Conservation (phyloP, 1,140 invertebrate genomes). For the Megathymus violae region DNA sequence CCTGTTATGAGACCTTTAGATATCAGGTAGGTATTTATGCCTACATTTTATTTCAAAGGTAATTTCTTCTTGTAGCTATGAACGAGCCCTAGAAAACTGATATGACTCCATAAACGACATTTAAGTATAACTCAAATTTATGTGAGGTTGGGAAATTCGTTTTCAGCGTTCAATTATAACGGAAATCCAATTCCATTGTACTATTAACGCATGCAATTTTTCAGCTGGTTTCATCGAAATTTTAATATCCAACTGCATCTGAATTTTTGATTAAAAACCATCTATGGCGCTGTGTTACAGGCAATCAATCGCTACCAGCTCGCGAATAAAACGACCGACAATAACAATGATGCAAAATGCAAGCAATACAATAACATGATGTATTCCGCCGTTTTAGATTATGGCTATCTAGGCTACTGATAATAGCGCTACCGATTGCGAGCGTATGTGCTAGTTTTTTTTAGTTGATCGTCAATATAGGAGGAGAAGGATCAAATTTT, state of each 20-base stretch:
- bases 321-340: neutral
- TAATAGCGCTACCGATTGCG: neutral
- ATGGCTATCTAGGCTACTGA: neutral
- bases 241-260: constrained; percentile 4
- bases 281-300: neutral
- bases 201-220: constrained; percentile 5
- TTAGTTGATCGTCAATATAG: too few species aligned
- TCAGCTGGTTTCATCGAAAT: constrained; percentile 2
- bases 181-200: neutral
- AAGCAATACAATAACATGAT: neutral
- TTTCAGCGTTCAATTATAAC: constrained; percentile 3
- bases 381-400: neutral
- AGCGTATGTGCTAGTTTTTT: too few species aligned
- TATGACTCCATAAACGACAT: constrained; percentile 1
- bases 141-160: neutral
- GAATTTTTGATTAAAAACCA: constrained; percentile 1
- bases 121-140: neutral
- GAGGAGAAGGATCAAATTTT: too few species aligned
- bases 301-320: neutral
- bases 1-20: too few species aligned
- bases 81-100: neutral
- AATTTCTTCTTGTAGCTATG: neutral
- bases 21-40: too few species aligned
- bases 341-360: neutral
- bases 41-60: too few species aligned